Percentiles rank a stretch among this genome's conserved stretches.
phyloP scores from a whole-genome alignment of 2,113 vertebrate species.

The Hiodon tergisus region DNA sequence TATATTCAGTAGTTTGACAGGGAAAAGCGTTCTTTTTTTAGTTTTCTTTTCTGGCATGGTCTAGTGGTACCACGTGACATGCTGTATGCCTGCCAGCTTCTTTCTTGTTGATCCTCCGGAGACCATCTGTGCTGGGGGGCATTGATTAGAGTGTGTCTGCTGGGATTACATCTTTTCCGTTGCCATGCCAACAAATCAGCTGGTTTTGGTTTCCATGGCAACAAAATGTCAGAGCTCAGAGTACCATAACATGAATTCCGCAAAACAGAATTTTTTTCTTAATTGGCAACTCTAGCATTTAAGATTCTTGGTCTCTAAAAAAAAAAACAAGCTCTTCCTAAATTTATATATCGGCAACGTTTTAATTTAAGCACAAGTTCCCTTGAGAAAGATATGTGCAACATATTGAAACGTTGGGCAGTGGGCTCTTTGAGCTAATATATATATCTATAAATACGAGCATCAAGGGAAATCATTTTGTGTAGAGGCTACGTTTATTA shows the following conservation, averaged over 20 bases:
- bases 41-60: slow-evolving; percentile 63
- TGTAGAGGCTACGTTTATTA: neutral
- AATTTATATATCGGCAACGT: too few species aligned
- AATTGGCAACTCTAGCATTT: slow-evolving; percentile 88
- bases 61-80: slow-evolving; percentile 69
- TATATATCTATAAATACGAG: neutral
- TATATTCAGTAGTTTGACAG: slow-evolving; percentile 65
- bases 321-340: slow-evolving; percentile 1
- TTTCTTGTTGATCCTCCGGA: slow-evolving; percentile 99
- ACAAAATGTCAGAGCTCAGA: slow-evolving; percentile 91
- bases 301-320: slow-evolving; percentile 73
- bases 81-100: slow-evolving; percentile 86
- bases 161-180: slow-evolving; percentile 99
- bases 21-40: slow-evolving; percentile 37
- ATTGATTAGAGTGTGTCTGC: slow-evolving; percentile 99
- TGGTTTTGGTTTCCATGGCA: slow-evolving; percentile 98
- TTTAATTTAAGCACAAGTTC: too few species aligned
- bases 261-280: slow-evolving; percentile 88
- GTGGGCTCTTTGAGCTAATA: neutral
- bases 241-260: slow-evolving; percentile 85
- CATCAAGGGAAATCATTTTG: neutral
- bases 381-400: too few species aligned
- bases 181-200: slow-evolving; percentile 99
- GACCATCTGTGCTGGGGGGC: slow-evolving; percentile 98
- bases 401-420: too few species aligned